Conservation (phyloP, 2,797 vertebrate species). For the Masticophis lateralis region DNA sequence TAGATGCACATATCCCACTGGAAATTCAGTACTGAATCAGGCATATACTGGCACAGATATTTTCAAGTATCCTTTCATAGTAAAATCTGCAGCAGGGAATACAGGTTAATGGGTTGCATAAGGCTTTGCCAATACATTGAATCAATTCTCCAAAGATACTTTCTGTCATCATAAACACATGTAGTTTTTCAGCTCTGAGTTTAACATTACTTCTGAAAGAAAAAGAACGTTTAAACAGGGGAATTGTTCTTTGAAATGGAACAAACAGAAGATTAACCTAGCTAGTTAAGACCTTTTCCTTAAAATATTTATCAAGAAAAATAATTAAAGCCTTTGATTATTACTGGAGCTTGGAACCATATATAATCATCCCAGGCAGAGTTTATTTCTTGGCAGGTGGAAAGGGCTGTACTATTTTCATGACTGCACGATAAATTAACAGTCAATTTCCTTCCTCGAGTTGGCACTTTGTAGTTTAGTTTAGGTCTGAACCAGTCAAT, state of each 20-base stretch:
- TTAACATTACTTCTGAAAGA: background rate
- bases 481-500: conserved; percentile 91
- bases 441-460: conserved; percentile 78
- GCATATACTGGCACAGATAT: background rate
- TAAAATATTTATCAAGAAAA: background rate
- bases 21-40: background rate
- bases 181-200: background rate
- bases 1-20: background rate
- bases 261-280: background rate
- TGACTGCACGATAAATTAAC: conserved; percentile 79
- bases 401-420: conserved; percentile 6
- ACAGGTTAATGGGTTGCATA: background rate
- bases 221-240: background rate
- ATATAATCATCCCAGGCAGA: conserved; percentile 80
- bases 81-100: background rate
- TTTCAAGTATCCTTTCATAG: conserved; percentile 21
- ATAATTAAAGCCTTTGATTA: conserved; percentile 83
- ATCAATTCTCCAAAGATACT: background rate
- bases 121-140: background rate
- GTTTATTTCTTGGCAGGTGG: rapidly evolving
- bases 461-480: conserved; percentile 86
- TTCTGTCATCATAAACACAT: background rate
- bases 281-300: background rate
- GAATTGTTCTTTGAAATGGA: background rate
- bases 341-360: conserved; percentile 92